Conservation (phyloP, 1,140 invertebrate species). For the Stegodyphus mimosarum region DNA sequence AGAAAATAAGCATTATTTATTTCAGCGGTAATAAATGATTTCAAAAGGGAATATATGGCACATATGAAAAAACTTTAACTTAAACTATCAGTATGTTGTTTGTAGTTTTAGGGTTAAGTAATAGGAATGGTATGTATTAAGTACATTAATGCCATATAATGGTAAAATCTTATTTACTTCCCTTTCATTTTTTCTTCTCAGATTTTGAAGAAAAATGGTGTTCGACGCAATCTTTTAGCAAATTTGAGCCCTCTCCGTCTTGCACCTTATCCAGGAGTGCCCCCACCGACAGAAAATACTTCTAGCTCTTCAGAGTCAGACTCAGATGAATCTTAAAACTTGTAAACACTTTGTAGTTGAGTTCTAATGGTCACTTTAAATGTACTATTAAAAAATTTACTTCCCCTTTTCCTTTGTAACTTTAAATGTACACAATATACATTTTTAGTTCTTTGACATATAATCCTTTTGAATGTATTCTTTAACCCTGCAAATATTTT, state of each 20-base stretch:
- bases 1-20: too few species aligned
- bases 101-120: too few species aligned
- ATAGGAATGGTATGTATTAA: too few species aligned
- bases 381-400: conserved; percentile 15
- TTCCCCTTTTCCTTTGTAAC: neutral
- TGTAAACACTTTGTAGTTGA: conserved; percentile 31
- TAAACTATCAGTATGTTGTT: too few species aligned
- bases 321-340: conserved; percentile 42
- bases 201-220: conserved; percentile 58
- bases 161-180: too few species aligned
- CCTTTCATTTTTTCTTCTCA: neutral
- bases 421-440: neutral
- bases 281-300: conserved; percentile 48
- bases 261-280: conserved; percentile 40
- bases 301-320: conserved; percentile 55
- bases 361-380: conserved; percentile 27
- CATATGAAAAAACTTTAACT: too few species aligned
- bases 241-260: conserved; percentile 62
- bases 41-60: too few species aligned
- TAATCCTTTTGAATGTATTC: neutral
- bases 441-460: neutral
- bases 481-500: neutral
- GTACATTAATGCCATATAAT: too few species aligned
- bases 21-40: too few species aligned
- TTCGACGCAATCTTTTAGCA: conserved; percentile 57